phyloP scores from a whole-genome alignment of 1,140 invertebrate species.

The Anthonomus grandis region DNA sequence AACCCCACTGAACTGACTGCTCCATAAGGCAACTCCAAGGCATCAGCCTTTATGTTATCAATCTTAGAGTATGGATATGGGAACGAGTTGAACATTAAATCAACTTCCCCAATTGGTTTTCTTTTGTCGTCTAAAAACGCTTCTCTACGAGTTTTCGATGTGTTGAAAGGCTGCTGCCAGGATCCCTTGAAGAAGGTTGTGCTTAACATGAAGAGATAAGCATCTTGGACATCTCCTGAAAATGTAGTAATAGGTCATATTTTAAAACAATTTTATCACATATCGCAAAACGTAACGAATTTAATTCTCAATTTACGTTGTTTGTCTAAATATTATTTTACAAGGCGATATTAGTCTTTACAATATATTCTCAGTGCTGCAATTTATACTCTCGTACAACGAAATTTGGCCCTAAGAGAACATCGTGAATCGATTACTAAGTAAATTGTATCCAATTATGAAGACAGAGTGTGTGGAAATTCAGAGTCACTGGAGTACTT shows the following conservation, averaged over 20 bases:
- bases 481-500: no score
- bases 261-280: not conserved
- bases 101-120: constrained; percentile 53
- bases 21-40: constrained; percentile 71
- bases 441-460: no score
- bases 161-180: constrained; percentile 73
- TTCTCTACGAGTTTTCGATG: constrained; percentile 54
- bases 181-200: constrained; percentile 79
- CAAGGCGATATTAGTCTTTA: no score
- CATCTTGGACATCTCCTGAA: constrained; percentile 51
- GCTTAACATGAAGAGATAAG: constrained; percentile 69
- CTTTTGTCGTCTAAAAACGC: constrained; percentile 54
- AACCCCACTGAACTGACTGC: constrained; percentile 40
- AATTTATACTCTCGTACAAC: no score
- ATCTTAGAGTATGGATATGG: constrained; percentile 55
- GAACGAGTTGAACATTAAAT: constrained; percentile 60
- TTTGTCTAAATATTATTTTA: no score
- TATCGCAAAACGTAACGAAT: no score
- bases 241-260: no score
- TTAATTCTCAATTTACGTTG: no score
- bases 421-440: no score
- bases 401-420: no score
- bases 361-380: no score
- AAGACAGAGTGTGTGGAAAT: no score
- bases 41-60: constrained; percentile 56